phyloP scores from a whole-genome alignment of 2,797 vertebrate species.

The Trichosurus vulpecula region DNA sequence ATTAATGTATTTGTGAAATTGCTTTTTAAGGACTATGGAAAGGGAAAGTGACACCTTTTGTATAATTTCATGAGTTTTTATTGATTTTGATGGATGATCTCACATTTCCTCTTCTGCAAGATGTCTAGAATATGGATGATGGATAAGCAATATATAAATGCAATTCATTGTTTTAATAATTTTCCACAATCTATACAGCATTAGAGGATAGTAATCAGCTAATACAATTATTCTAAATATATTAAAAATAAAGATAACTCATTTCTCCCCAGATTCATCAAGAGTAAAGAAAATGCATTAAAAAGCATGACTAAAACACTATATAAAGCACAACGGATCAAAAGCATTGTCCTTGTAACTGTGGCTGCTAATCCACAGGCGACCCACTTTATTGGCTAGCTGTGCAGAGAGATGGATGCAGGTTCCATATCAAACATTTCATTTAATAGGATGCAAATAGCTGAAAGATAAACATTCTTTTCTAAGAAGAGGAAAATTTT shows the following conservation, averaged over 20 bases:
- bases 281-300: neutral
- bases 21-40: neutral
- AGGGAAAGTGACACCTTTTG: neutral
- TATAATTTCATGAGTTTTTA: neutral
- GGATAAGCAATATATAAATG: neutral
- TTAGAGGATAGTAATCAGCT: neutral
- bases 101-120: neutral
- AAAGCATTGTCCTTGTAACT: neutral
- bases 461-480: neutral
- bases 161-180: neutral
- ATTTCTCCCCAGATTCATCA: neutral
- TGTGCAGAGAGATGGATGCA: neutral
- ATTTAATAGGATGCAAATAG: neutral
- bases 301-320: neutral
- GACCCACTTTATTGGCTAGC: neutral
- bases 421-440: neutral
- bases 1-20: neutral
- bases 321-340: neutral
- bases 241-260: constrained; percentile 1
- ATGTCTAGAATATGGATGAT: neutral
- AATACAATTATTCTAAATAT: neutral
- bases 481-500: neutral
- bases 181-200: neutral
- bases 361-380: neutral
- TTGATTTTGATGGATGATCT: neutral